phyloP scores from a whole-genome alignment of 53 echinoderm and acorn worm genomes.

The Holothuria scabra region DNA sequence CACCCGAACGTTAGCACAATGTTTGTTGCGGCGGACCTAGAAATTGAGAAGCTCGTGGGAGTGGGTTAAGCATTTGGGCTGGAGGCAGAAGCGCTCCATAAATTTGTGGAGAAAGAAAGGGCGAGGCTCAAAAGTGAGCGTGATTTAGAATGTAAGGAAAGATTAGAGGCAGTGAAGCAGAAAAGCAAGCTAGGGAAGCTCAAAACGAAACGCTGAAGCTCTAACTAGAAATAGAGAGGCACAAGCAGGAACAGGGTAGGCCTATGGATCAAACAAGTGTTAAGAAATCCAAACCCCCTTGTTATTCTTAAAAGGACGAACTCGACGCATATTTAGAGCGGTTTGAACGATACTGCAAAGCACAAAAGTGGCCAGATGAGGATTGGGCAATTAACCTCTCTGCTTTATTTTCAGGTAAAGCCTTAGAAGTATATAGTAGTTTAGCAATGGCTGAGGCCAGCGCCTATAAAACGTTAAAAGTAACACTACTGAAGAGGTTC shows the following conservation, averaged over 20 bases:
- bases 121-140: background rate
- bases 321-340: slow-evolving; percentile 46
- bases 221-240: background rate
- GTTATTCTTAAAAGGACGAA: slow-evolving; percentile 31
- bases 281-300: slow-evolving; percentile 31
- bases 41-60: too few relatives aligned
- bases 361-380: background rate
- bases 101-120: too few relatives aligned
- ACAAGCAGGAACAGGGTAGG: background rate
- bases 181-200: background rate
- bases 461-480: slow-evolving; percentile 35
- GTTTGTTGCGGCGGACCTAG: too few relatives aligned
- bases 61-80: too few relatives aligned
- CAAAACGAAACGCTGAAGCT: background rate
- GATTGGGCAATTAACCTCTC: slow-evolving; percentile 47
- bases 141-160: slow-evolving; percentile 17
- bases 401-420: slow-evolving; percentile 43
- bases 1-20: too few relatives aligned
- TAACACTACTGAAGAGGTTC: slow-evolving; percentile 1
- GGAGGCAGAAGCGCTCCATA: too few relatives aligned
- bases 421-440: slow-evolving; percentile 23
- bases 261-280: background rate
- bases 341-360: slow-evolving; percentile 43
- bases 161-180: slow-evolving; percentile 19
- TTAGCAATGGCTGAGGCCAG: slow-evolving; percentile 15